A percentile compares a stretch with the other conserved stretches of the same genome.
Evolutionary conservation across 2,113 vertebrate species (phyloP).

Genomic region (Psammodynastes pulverulentus): DNA sequence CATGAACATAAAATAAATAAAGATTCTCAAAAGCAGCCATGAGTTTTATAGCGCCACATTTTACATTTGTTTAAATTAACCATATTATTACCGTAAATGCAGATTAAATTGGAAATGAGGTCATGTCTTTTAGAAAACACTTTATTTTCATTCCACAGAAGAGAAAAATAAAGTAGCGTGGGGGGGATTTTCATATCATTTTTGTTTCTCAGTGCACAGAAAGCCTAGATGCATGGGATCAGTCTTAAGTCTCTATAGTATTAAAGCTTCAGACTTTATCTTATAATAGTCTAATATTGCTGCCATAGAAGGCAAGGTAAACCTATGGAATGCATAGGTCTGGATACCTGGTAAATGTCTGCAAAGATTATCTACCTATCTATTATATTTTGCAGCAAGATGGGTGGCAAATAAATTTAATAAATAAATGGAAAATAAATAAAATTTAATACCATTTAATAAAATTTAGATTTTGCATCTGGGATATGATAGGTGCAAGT

Average conservation of each 20-base stretch:
- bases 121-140: constrained; percentile 13
- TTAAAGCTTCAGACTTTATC: background rate
- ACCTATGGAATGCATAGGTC: background rate
- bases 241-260: background rate
- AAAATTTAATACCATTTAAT: background rate
- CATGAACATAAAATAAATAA: background rate
- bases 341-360: background rate
- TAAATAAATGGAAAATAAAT: background rate
- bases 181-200: background rate
- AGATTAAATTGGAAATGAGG: constrained; percentile 2
- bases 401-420: background rate
- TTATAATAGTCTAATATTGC: background rate
- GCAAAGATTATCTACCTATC: background rate
- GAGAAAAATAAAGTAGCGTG: background rate
- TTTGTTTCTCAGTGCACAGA: background rate
- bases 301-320: background rate
- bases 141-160: background rate
- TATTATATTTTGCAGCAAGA: background rate
- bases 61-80: background rate
- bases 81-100: background rate
- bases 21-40: background rate
- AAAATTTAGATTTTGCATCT: background rate
- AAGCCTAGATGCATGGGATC: background rate
- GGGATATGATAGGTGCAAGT: background rate
- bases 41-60: background rate